Evolutionary conservation across 2,113 vertebrate species (phyloP), one percentile per base, ranked within the genome.

Genomic region (Phalacrocorax pelagicus): DNA sequence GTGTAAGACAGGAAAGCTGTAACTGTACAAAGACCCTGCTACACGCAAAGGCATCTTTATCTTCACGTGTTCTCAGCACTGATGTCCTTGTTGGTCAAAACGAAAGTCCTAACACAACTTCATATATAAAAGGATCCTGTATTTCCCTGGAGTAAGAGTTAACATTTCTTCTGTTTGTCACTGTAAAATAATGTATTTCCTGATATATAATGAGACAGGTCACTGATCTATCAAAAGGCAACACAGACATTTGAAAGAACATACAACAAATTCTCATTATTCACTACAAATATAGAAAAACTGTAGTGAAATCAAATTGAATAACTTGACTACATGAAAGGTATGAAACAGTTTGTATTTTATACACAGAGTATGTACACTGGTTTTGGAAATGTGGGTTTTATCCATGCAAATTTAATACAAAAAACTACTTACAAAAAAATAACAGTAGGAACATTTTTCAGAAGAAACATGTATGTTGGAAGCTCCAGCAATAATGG

Each of bases 291-390:
- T 80, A 88, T 80, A 81, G 54, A 94, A 85, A 83, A 87, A 40
- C 32, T 32, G 6, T 83, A 92, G 73, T 23, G 57, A 92, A 83
- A 94, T 51, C 24, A 92, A 92, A 94, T 12, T 49, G 69, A 97
- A 8, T 73, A 93, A 95, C 65, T 88, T 85, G 74, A 96, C 93
- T 90, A 95, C 74, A 66, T 88, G 59, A 90, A 92, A 94, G 79
- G 94, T 98, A 98, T 96, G 97, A 99, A 99, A 98, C 93, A 96
- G 95, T 97, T 94, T 98, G 97, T 96, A 97, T 95, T 98, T 98
- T 98, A 97, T 98, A 98, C 98, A 99, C 93, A 95, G 95, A 92
- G 88, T 98, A 98, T 99, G 96, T 98, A 99, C 98, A 99, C 81
- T 91, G 29, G 83, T 85, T 95, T 97, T 87, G 94, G 95, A 97